Evolutionary conservation across 1,140 invertebrate genomes (phyloP), one percentile per base, ranked within the genome.

Genomic region (Neelides sp.): DNA sequence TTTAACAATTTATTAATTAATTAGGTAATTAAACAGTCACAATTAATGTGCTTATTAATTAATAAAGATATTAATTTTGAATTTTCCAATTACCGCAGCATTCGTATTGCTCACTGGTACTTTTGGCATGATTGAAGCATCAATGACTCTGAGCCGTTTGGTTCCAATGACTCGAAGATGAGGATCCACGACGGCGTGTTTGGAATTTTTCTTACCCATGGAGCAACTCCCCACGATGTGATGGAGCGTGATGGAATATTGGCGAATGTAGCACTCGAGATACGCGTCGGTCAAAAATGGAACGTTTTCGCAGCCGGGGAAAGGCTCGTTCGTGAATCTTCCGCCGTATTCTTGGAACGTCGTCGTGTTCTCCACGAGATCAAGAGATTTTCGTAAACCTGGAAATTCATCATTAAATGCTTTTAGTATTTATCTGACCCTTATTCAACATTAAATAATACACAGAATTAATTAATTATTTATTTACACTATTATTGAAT

Each of bases 141-240:
- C 75, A 4, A 72, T 70, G 0, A 76, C 73, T 36, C 75, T 62
- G 47, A 72, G 64, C 0, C 82, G 81, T 39, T 76, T 70, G 0
- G 71, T 44, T 12, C 73, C 72, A 23, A 71, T 67, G 36, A 75
- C 68, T 43, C 64, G 62, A 2, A 77, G 63, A 40, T 71, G 36
- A 4, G 67, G 54, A 61, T 76, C 71, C 0, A 77, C 70, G 3
- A 78, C 75, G 5, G 72, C 63, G 1, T 59, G 59, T 5, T 50
- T 50, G 3, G 54, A 48, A 17, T 34, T 46, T 32, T 28, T 15
- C 15, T 26, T 19, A 0, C 89, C 90, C 91, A 96, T 96, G 65
- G 90, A 93, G 44, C 83, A 85, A 0, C 89, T 92, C 0, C 88
- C 87, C 0, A 85, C 78, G 0, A 86, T 85, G 72, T 90, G 86